Base-by-base conservation (phyloP, 1,140 invertebrate genomes). In the Antheraea mylitta region DNA sequence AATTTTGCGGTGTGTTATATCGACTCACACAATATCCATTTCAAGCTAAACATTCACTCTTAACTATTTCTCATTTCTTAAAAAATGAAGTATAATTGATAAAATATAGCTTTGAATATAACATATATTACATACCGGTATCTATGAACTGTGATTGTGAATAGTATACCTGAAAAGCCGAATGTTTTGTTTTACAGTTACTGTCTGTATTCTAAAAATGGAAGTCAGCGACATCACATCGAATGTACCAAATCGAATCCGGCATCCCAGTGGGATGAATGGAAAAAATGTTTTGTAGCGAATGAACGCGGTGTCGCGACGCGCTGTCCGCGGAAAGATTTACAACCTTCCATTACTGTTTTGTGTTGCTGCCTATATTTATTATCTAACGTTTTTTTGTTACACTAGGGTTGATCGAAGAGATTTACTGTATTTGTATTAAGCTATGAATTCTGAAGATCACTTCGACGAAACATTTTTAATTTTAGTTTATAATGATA, bases 181-280 rank as follows among this genome's bases (percentile, higher is more conserved):
- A 65, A 65, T 65, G 37, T 48, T 65, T 65, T 65, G 45, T 65
- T 65, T 65, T 18, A 19, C 38, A 65, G 18, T 65, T 30, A 65
- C 64, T 38, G 64, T 53, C 45, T 19, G 38, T 53, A 37, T 61
- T 62, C 67, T 78, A 74, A 77, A 76, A 82, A 77, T 77, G 67
- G 72, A 73, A 78, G 78, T 73, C 76, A 72, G 75, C 74, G 71
- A 74, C 75, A 81, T 78, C 80, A 78, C 82, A 83, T 86, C 81
- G 80, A 86, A 86, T 83, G 80, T 81, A 82, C 83, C 77, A 84
- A 86, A 84, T 86, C 81, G 83, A 88, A 85, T 83, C 71, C 73
- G n/a, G 72, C 77, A 78, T 81, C 82, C 82, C 79, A 77, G 69
- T 65, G 81, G 83, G 71, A 68, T 77, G 79, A 83, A 86, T 83